A percentile compares a stretch with the other conserved stretches of the same genome.
These are phyloP conservation scores for Chrysina gloriosa DNA, from an alignment of 2,888 invertebrate species.

Conservation along the genomic window DNA sequence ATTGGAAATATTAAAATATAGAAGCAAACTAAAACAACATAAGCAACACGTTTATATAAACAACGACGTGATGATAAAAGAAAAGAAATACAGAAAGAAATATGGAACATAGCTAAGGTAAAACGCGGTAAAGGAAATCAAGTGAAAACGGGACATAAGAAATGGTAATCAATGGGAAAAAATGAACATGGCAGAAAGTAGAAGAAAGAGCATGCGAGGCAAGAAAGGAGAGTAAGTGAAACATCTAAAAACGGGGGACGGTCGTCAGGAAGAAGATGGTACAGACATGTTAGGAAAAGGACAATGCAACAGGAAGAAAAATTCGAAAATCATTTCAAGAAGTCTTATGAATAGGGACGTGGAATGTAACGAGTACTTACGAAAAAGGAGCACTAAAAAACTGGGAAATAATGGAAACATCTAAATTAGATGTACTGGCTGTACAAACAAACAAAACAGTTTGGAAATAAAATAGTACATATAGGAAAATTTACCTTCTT, in stretches of 20 bases:
- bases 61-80: neutral
- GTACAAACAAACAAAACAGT: neutral
- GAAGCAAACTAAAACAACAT: too few relatives aligned
- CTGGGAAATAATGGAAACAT: neutral
- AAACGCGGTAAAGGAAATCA: neutral
- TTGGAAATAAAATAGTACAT: neutral
- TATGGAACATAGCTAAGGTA: neutral
- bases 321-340: neutral
- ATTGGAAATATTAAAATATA: too few relatives aligned
- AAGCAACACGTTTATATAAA: neutral
- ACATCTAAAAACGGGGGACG: neutral
- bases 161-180: neutral
- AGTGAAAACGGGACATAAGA: neutral
- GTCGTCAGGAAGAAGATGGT: neutral
- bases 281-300: neutral
- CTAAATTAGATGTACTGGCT: neutral
- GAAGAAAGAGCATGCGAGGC: neutral
- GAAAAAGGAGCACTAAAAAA: neutral
- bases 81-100: neutral
- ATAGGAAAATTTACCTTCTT: neutral
- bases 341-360: neutral
- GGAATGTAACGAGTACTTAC: neutral
- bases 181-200: neutral
- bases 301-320: neutral
- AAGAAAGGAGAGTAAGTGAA: neutral